Conservation (phyloP, 2,797 vertebrate genomes). For the Liparis tanakae region DNA sequence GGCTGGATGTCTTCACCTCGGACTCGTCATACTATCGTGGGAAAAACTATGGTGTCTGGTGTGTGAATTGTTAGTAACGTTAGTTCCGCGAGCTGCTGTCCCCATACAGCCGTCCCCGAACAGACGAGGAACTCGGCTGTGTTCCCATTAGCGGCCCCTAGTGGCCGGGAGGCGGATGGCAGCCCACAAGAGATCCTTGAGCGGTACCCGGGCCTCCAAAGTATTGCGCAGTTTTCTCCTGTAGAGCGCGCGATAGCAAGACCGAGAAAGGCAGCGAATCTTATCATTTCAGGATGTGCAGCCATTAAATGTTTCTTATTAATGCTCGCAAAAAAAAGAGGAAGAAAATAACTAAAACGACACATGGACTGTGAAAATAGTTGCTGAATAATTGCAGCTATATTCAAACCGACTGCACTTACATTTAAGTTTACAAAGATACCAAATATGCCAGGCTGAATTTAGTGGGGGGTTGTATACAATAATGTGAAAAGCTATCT, state of each 20-base stretch:
- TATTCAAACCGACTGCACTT: background rate
- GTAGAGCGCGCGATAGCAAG: background rate
- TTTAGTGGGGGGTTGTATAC: background rate
- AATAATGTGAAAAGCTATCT: background rate
- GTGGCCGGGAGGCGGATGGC: background rate
- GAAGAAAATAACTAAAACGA: background rate
- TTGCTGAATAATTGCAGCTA: background rate
- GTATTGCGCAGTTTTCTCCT: too few relatives aligned
- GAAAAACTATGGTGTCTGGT: too few relatives aligned
- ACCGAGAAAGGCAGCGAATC: too few relatives aligned
- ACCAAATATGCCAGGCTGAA: background rate
- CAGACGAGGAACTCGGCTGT: too few relatives aligned
- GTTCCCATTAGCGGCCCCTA: background rate
- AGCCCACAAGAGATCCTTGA: too few relatives aligned
- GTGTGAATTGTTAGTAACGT: too few relatives aligned
- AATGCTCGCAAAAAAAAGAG: background rate
- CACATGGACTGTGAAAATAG: background rate
- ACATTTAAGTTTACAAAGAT: background rate
- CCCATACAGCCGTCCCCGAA: too few relatives aligned
- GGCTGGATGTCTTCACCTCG: too few relatives aligned
- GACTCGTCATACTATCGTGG: too few relatives aligned
- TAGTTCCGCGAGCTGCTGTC: too few relatives aligned
- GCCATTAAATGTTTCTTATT: background rate
- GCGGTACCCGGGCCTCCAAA: too few relatives aligned
- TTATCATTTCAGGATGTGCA: background rate